Conservation (phyloP, 1,140 invertebrate species). For the Lepeophtheirus salmonis region DNA sequence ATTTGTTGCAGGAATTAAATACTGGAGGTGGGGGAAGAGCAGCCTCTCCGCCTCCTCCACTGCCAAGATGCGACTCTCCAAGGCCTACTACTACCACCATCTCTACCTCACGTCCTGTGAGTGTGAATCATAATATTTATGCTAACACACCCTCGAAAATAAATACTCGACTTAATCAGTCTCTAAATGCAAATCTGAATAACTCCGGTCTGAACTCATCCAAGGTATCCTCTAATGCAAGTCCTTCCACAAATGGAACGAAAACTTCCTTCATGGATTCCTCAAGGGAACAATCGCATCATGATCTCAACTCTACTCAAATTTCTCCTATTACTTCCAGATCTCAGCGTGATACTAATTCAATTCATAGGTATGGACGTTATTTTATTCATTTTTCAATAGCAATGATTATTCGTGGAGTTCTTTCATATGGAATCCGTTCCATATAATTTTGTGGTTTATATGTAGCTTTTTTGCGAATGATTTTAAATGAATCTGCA, state of each 20-base stretch:
- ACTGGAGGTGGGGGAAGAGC: not conserved
- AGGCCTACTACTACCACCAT: not conserved
- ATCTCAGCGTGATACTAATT: not conserved
- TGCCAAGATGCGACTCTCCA: not conserved
- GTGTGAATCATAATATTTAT: not conserved
- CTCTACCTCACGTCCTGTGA: not conserved
- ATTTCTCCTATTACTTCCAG: not conserved
- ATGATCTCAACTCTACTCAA: constrained; percentile 6
- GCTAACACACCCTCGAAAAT: not conserved
- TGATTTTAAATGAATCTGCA: not conserved
- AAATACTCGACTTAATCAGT: not conserved
- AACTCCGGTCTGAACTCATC: not conserved
- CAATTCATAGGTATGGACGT: not conserved
- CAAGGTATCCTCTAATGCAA: not conserved
- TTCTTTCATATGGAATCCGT: not conserved
- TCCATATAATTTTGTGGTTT: not conserved
- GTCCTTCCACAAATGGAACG: not conserved
- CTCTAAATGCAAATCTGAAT: not conserved
- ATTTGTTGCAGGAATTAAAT: not conserved
- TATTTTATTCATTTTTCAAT: not conserved
- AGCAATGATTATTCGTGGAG: not conserved
- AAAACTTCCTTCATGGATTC: constrained; percentile 6
- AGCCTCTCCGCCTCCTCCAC: not conserved
- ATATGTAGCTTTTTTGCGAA: not conserved
- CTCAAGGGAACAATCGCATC: not conserved